Conservation (phyloP, 92 coral and sea anemone genomes). For the Nematostella vectensis region DNA sequence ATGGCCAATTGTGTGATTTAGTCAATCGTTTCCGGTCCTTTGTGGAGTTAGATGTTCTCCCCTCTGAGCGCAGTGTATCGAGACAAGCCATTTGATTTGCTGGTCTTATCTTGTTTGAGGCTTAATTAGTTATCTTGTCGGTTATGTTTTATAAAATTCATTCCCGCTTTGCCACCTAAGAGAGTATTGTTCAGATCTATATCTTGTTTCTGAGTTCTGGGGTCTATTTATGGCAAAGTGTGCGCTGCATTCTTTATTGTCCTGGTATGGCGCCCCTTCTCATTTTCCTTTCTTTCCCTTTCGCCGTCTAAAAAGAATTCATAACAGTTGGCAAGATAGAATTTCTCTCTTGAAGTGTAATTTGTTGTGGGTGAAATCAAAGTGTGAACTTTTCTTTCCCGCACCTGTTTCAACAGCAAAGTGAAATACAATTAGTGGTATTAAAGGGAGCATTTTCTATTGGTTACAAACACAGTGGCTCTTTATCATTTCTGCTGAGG, state of each 20-base stretch:
- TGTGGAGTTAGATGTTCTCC: neutral
- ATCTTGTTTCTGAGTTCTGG: neutral
- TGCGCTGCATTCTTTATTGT: too few relatives aligned
- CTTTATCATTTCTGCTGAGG: neutral
- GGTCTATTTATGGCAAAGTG: constrained; percentile 1
- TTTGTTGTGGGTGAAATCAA: neutral
- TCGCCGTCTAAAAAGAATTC: too few relatives aligned
- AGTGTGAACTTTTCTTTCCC: neutral
- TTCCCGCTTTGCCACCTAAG: neutral
- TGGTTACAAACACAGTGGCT: constrained; percentile 6
- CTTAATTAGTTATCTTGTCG: constrained; percentile 1
- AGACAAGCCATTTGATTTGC: constrained; percentile 4
- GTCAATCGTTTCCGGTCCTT: too few relatives aligned
- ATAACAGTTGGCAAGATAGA: too few relatives aligned
- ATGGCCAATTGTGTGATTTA: too few relatives aligned
- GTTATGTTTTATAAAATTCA: neutral
- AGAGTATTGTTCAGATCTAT: neutral
- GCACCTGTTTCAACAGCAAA: constrained; percentile 4
- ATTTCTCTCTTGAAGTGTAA: too few relatives aligned
- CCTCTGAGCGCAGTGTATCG: neutral
- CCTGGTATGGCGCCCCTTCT: too few relatives aligned
- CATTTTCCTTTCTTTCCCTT: too few relatives aligned
- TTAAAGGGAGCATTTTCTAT: constrained; percentile 9
- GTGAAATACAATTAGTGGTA: constrained; percentile 16
- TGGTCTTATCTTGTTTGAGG: constrained; percentile 1